Evolutionary conservation across 2,113 vertebrate genomes (phyloP).

Genomic region (Ptilorrhoa leucosticta): DNA sequence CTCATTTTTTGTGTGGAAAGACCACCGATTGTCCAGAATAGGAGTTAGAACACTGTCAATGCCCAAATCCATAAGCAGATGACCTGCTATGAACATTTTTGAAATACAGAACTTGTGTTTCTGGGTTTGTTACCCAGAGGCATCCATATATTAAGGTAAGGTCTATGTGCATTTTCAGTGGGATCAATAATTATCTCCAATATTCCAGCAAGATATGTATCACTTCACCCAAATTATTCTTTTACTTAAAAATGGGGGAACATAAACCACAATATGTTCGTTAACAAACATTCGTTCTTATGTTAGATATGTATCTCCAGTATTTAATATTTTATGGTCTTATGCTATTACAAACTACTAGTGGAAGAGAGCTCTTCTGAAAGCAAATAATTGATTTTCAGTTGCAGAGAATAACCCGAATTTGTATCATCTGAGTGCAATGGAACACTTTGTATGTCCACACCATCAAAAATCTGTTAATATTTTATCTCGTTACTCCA

Average conservation of each 20-base stretch:
- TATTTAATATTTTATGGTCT: background rate
- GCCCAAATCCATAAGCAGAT: background rate
- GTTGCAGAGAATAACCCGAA: background rate
- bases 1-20: background rate
- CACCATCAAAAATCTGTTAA: background rate
- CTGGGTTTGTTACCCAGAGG: background rate
- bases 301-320: background rate
- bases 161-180: background rate
- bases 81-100: background rate
- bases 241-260: background rate
- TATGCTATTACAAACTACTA: background rate
- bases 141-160: background rate
- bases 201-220: background rate
- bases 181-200: background rate
- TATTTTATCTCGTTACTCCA: constrained; percentile 1
- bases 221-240: background rate
- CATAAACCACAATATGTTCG: background rate
- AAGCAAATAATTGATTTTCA: background rate
- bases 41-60: background rate
- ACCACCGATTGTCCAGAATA: background rate
- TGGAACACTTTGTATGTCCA: background rate
- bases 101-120: background rate
- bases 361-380: background rate
- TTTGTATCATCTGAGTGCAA: background rate
- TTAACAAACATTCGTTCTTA: background rate